Evolutionary conservation across 2,113 vertebrate genomes (phyloP).

Genomic region (Ictalurus punctatus): DNA sequence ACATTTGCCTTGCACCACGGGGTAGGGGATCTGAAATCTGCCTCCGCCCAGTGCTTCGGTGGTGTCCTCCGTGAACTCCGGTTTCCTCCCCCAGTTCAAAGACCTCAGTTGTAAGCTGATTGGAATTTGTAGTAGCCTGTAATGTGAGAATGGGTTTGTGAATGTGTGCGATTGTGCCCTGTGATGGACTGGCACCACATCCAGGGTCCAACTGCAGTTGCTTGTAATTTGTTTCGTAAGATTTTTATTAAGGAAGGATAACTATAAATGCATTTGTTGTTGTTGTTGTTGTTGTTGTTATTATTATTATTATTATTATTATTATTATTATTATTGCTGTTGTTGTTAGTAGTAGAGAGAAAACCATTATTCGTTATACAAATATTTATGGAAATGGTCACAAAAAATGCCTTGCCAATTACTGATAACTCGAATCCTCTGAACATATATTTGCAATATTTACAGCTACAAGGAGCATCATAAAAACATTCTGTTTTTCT

Average conservation of each 20-base stretch:
- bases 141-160: too few species aligned
- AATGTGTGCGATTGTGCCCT: too few species aligned
- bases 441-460: not conserved
- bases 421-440: not conserved
- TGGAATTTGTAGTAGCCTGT: too few species aligned
- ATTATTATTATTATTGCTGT: not conserved
- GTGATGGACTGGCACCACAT: too few species aligned
- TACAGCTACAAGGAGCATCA: not conserved
- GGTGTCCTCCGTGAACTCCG: too few species aligned
- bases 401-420: not conserved
- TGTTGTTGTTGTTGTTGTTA: not conserved
- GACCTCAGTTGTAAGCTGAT: too few species aligned
- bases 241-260: not conserved
- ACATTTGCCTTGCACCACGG: too few species aligned
- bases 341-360: not conserved
- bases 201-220: not conserved
- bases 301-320: too few species aligned
- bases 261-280: not conserved
- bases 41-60: too few species aligned
- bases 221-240: not conserved
- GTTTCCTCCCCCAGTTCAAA: too few species aligned
- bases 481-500: not conserved
- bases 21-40: too few species aligned
- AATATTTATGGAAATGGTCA: not conserved
- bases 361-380: not conserved